A percentile compares a stretch with the other conserved stretches of the same genome.
Evolutionary conservation across 2,888 invertebrate genomes (phyloP).

Genomic region (Microctonus brassicae): DNA sequence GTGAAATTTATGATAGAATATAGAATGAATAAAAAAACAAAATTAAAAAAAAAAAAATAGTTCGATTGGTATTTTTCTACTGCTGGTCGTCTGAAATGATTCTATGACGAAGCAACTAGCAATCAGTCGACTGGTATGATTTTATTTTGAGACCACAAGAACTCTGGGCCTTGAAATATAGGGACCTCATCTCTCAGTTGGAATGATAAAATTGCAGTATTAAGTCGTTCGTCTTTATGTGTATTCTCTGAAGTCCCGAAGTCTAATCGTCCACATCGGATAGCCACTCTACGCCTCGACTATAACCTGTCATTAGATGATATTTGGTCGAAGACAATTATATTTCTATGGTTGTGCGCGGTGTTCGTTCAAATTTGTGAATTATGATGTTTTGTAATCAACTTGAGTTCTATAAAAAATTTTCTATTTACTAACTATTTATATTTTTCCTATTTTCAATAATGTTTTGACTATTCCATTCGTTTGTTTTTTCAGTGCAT

Average conservation of each 20-base stretch:
- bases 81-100: slow-evolving; percentile 36
- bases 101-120: slow-evolving; percentile 50
- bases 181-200: slow-evolving; percentile 49
- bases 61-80: slow-evolving; percentile 33
- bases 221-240: slow-evolving; percentile 69
- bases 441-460: not conserved
- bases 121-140: slow-evolving; percentile 64
- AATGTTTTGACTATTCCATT: too few relatives aligned
- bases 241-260: slow-evolving; percentile 68
- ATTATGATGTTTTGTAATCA: slow-evolving; percentile 49
- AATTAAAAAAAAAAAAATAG: slow-evolving; percentile 21
- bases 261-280: slow-evolving; percentile 51
- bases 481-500: slow-evolving; percentile 75
- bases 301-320: slow-evolving; percentile 67
- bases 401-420: slow-evolving; percentile 44
- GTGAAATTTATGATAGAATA: not conserved
- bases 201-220: slow-evolving; percentile 70
- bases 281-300: slow-evolving; percentile 48
- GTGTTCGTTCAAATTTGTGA: slow-evolving; percentile 51
- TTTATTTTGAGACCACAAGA: slow-evolving; percentile 69
- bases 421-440: slow-evolving; percentile 2
- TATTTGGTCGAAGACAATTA: slow-evolving; percentile 65
- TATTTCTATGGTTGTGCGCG: slow-evolving; percentile 56
- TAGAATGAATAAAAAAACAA: not conserved
- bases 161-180: slow-evolving; percentile 47